Percentiles rank a stretch among this genome's conserved stretches.
Conservation (phyloP, 2,797 vertebrate genomes). For the Ispidina picta region DNA sequence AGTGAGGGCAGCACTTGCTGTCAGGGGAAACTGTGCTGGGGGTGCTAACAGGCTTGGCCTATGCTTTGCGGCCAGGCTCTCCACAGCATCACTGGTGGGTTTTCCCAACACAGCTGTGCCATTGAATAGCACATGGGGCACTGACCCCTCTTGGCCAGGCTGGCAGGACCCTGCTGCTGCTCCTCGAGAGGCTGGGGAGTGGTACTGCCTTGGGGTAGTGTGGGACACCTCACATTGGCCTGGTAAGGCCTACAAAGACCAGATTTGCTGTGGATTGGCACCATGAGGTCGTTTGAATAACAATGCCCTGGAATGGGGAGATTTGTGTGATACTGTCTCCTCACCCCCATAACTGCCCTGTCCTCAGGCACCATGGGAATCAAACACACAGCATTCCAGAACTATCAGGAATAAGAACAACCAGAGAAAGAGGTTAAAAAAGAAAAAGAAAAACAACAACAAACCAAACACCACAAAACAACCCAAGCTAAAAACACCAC, state of each 20-base stretch:
- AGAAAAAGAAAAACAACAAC: background rate
- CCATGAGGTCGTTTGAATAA: background rate
- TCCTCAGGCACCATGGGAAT: background rate
- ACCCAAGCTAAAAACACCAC: background rate
- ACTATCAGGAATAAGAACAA: background rate
- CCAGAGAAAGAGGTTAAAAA: background rate
- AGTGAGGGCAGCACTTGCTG: background rate
- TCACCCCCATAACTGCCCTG: background rate
- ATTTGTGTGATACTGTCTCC: too few species aligned
- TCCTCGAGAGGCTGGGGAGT: accelerated
- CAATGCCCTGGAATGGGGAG: background rate
- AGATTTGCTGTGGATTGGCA: background rate
- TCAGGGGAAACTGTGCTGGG: background rate
- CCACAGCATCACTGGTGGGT: accelerated
- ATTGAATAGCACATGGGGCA: accelerated
- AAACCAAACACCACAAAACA: background rate
- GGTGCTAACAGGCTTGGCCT: background rate
- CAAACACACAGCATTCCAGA: background rate
- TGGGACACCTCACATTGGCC: background rate
- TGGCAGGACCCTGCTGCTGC: background rate
- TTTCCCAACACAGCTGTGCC: accelerated
- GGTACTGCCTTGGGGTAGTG: background rate
- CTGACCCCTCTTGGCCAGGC: accelerated
- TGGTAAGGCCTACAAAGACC: background rate
- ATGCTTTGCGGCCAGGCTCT: background rate